Evolutionary conservation across 2,797 vertebrate species (phyloP).

Genomic region (Acrossocheilus wenchowensis): DNA sequence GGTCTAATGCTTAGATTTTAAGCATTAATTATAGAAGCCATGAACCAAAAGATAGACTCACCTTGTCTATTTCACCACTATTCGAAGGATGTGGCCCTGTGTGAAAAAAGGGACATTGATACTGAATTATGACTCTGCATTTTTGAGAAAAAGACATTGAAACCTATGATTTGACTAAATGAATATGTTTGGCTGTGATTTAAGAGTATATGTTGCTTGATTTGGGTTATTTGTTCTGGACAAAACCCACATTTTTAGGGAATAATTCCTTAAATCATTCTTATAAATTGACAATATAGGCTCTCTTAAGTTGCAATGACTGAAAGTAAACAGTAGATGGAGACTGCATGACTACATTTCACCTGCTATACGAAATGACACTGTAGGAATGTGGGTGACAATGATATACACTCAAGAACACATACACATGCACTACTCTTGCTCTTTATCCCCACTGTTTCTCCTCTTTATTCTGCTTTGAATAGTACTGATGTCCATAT

Average conservation of each 20-base stretch:
- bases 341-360: conserved; percentile 57
- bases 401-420: conserved; percentile 61
- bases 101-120: conserved; percentile 61
- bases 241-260: not conserved
- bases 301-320: conserved; percentile 67
- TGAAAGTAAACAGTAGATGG: conserved; percentile 79
- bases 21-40: conserved; percentile 28
- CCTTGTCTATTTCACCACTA: conserved; percentile 80
- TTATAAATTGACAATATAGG: not conserved
- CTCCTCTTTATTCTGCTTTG: conserved; percentile 13
- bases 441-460: conserved; percentile 27
- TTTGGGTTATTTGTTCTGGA: not conserved
- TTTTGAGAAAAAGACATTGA: not conserved
- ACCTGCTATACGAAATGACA: conserved; percentile 71
- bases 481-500: conserved; percentile 34
- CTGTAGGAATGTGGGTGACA: conserved; percentile 69
- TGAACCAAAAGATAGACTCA: conserved; percentile 67
- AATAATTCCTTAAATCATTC: not conserved
- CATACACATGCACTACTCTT: conserved; percentile 48
- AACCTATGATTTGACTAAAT: not conserved
- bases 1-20: not conserved
- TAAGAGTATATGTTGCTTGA: not conserved
- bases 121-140: conserved; percentile 53
- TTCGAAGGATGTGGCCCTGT: conserved; percentile 79
- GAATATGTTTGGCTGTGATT: not conserved